A percentile compares a stretch with the other conserved stretches of the same genome.
Conservation (phyloP, 2,888 invertebrate species). For the Lacanobia oleracea region DNA sequence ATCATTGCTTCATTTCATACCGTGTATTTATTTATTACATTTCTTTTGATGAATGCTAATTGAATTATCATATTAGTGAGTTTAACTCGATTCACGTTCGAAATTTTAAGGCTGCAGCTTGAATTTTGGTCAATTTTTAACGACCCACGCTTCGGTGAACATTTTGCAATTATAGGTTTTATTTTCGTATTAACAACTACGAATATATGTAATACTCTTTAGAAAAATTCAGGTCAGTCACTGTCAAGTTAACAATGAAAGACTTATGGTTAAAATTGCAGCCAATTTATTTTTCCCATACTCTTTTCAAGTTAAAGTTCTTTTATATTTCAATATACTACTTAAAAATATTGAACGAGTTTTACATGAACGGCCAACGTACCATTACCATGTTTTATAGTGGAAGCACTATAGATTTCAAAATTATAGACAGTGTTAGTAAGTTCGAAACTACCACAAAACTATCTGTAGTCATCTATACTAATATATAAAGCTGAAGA, state of each 20-base stretch:
- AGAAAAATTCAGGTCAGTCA: neutral
- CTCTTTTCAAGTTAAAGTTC: slow-evolving; percentile 9
- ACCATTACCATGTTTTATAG: neutral
- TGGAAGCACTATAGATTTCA: slow-evolving; percentile 2
- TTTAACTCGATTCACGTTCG: slow-evolving; percentile 30
- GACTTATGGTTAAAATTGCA: slow-evolving; percentile 6
- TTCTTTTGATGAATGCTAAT: slow-evolving; percentile 55
- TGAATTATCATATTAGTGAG: slow-evolving; percentile 50
- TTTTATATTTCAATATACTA: slow-evolving; percentile 3
- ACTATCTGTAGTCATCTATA: neutral
- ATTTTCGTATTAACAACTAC: neutral
- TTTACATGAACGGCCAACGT: slow-evolving; percentile 26
- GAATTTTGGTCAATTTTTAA: slow-evolving; percentile 11
- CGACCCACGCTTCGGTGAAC: neutral
- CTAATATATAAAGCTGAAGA: too few relatives aligned
- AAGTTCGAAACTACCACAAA: neutral
- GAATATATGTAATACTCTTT: slow-evolving; percentile 3
- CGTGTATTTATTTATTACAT: slow-evolving; percentile 57
- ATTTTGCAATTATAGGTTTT: slow-evolving; percentile 13
- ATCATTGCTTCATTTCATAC: slow-evolving; percentile 69
- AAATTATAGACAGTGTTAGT: neutral
- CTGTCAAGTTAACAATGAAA: slow-evolving; percentile 10
- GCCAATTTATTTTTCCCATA: neutral
- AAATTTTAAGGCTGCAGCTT: slow-evolving; percentile 19
- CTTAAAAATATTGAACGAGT: neutral